A percentile compares a stretch with the other conserved stretches of the same genome.
Conservation (phyloP, 2,797 vertebrate genomes). For the Sorex maritimensis region DNA sequence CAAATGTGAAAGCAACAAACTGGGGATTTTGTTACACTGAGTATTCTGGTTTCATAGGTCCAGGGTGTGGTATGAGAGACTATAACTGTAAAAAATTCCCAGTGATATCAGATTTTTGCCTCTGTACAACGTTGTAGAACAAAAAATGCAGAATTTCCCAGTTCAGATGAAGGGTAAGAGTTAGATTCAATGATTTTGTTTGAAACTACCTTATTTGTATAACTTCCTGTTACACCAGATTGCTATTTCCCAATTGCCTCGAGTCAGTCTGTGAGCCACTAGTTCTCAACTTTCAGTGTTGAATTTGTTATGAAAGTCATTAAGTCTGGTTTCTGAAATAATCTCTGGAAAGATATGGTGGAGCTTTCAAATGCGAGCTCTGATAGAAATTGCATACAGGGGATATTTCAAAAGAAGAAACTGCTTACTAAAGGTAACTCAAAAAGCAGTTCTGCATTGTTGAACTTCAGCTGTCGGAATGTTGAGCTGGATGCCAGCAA, state of each 20-base stretch:
- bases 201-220: background rate
- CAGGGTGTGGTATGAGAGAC: background rate
- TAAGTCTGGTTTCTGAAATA: conserved; percentile 24
- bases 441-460: conserved; percentile 30
- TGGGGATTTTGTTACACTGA: background rate
- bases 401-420: conserved; percentile 51
- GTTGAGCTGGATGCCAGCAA: background rate
- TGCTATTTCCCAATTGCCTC: background rate
- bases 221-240: background rate
- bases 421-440: conserved; percentile 44
- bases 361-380: background rate
- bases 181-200: background rate
- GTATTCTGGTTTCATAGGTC: background rate
- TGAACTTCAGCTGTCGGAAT: background rate
- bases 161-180: background rate
- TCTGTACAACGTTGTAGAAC: background rate
- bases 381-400: conserved; percentile 1
- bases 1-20: background rate
- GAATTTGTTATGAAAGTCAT: background rate
- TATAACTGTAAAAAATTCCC: background rate
- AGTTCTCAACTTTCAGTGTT: conserved; percentile 16
- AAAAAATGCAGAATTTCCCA: background rate
- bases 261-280: background rate
- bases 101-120: background rate
- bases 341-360: background rate